phyloP scores from a whole-genome alignment of 2,113 vertebrate species.

The Leptocoma aspasia region DNA sequence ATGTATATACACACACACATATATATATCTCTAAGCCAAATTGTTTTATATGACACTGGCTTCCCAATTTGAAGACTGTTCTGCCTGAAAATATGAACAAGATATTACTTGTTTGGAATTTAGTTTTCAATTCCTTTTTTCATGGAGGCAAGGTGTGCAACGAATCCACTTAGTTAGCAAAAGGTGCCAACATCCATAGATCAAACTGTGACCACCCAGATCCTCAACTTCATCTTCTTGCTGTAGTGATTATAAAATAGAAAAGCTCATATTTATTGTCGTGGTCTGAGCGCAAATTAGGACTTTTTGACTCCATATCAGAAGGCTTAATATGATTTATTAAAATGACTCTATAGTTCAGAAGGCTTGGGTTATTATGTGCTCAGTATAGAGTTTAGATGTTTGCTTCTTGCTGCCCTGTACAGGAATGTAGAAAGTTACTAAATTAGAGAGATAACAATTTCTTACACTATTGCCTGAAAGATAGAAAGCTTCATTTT shows the following conservation, averaged over 20 bases:
- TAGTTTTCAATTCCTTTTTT: background rate
- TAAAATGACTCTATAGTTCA: no score
- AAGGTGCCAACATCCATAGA: conserved; percentile 40
- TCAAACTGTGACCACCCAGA: conserved; percentile 27
- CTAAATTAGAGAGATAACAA: no score
- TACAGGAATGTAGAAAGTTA: no score
- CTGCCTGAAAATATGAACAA: conserved; percentile 34
- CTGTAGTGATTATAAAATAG: conserved; percentile 17
- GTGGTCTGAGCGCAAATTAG: no score
- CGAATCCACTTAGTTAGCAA: background rate
- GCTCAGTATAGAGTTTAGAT: no score
- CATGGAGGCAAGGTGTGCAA: background rate
- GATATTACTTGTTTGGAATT: conserved; percentile 62
- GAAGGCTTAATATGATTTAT: no score
- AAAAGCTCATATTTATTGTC: conserved; percentile 15
- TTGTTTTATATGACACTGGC: background rate
- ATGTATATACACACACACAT: background rate
- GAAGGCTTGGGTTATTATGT: no score
- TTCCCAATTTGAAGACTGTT: conserved; percentile 37
- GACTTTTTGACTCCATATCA: no score
- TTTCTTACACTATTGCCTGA: no score
- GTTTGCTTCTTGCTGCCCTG: no score
- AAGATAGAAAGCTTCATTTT: no score
- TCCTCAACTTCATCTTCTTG: conserved; percentile 18
- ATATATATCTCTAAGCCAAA: background rate